Conservation (phyloP, 2,888 invertebrate genomes). For the Euclidia mi region DNA sequence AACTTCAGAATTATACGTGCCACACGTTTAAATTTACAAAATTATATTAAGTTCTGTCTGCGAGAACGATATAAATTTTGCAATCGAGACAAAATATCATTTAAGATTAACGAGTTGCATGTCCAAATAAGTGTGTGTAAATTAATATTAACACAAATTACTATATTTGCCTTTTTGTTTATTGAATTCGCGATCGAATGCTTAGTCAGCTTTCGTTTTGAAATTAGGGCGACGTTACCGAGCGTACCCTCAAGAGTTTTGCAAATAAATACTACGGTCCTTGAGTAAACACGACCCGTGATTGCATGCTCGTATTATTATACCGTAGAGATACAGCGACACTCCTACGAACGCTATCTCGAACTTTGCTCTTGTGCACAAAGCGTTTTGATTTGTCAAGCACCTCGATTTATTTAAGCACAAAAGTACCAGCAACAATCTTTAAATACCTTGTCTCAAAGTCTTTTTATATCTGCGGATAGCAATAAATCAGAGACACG, state of each 20-base stretch:
- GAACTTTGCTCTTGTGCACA: conserved; percentile 66
- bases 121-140: too few relatives aligned
- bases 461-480: conserved; percentile 2
- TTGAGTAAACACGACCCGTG: conserved; percentile 75
- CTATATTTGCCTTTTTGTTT: conserved; percentile 64
- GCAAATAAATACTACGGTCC: conserved; percentile 82
- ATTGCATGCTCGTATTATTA: conserved; percentile 64
- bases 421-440: conserved; percentile 3
- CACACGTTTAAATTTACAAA: too few relatives aligned
- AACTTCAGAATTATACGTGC: conserved; percentile 29
- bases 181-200: conserved; percentile 75
- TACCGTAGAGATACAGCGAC: conserved; percentile 34
- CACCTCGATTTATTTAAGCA: conserved; percentile 31
- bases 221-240: conserved; percentile 76
- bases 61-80: too few relatives aligned
- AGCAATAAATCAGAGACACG: conserved; percentile 25
- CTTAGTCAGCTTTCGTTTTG: conserved; percentile 79
- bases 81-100: too few relatives aligned
- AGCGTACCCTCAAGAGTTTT: conserved; percentile 76
- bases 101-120: too few relatives aligned
- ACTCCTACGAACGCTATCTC: conserved; percentile 49
- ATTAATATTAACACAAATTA: conserved; percentile 54
- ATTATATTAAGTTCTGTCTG: too few relatives aligned
- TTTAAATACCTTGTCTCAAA: background rate
- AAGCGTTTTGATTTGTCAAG: conserved; percentile 52